A percentile compares a stretch with the other conserved stretches of the same genome.
Conservation (phyloP, 2,113 vertebrate species). For the Corythoichthys haematopterus region DNA sequence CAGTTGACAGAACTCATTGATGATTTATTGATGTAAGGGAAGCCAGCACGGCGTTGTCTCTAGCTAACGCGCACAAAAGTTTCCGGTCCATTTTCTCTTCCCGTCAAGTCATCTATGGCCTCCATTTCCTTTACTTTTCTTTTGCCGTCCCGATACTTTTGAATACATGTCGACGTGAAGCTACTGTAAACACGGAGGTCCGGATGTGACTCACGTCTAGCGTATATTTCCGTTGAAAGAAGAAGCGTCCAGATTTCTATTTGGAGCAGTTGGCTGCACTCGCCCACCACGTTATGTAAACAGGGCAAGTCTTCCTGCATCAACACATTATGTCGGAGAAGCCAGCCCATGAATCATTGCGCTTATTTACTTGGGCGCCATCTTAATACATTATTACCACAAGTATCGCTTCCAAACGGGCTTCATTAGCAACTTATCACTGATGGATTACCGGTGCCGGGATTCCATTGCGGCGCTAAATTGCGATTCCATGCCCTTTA, state of each 20-base stretch:
- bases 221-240: neutral
- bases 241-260: constrained; percentile 10
- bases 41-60: constrained; percentile 2
- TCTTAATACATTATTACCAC: constrained; percentile 14
- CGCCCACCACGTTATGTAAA: constrained; percentile 20
- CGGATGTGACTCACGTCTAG: neutral
- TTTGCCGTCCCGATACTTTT: constrained; percentile 12
- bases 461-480: neutral
- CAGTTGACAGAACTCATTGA: constrained; percentile 33
- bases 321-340: constrained; percentile 9
- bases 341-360: constrained; percentile 2
- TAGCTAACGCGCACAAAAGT: neutral
- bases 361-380: neutral
- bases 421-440: constrained; percentile 10
- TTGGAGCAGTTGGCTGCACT: constrained; percentile 16
- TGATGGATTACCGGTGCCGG: constrained; percentile 13
- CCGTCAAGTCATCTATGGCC: constrained; percentile 55
- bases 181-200: neutral
- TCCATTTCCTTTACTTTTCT: constrained; percentile 41
- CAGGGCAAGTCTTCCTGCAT: constrained; percentile 8
- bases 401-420: neutral
- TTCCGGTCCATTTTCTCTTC: constrained; percentile 34
- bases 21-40: constrained; percentile 58
- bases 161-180: neutral
- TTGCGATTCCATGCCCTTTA: constrained; percentile 8